A percentile compares a stretch with the other conserved stretches of the same genome.
These are phyloP conservation scores for Manduca sexta DNA, from an alignment of 1,140 invertebrate species.

Conservation along the genomic window DNA sequence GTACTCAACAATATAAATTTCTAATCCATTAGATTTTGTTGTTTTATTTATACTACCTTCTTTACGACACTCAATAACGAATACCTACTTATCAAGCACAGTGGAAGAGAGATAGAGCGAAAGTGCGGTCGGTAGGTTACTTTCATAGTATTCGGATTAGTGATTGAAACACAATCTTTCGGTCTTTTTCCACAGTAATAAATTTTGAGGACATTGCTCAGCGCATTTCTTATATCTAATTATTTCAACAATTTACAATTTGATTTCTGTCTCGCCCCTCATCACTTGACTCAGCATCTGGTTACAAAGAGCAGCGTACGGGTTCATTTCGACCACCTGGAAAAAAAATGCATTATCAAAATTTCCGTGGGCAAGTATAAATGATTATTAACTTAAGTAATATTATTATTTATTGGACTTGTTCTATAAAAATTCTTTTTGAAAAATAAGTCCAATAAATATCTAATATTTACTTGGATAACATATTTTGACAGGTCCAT, in stretches of 20 bases:
- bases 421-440: too few species aligned
- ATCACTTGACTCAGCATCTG: constrained; percentile 84
- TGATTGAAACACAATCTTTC: not conserved
- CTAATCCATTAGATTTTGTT: constrained; percentile 64
- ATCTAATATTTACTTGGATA: too few species aligned
- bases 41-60: constrained; percentile 45
- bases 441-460: too few species aligned
- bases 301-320: constrained; percentile 93
- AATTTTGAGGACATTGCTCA: too few species aligned
- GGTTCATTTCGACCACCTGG: constrained; percentile 85
- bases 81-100: not conserved
- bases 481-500: too few species aligned
- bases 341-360: constrained; percentile 30
- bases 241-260: constrained; percentile 39
- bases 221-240: too few species aligned
- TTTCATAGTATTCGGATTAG: not conserved
- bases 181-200: not conserved
- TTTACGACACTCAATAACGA: too few species aligned
- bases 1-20: constrained; percentile 71
- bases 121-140: too few species aligned
- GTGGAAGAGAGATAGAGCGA: not conserved
- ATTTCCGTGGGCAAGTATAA: too few species aligned
- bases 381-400: too few species aligned
- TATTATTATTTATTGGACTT: too few species aligned
- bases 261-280: constrained; percentile 54